Base-by-base conservation (phyloP, 2,888 invertebrate species). In the Laspeyria flexula region DNA sequence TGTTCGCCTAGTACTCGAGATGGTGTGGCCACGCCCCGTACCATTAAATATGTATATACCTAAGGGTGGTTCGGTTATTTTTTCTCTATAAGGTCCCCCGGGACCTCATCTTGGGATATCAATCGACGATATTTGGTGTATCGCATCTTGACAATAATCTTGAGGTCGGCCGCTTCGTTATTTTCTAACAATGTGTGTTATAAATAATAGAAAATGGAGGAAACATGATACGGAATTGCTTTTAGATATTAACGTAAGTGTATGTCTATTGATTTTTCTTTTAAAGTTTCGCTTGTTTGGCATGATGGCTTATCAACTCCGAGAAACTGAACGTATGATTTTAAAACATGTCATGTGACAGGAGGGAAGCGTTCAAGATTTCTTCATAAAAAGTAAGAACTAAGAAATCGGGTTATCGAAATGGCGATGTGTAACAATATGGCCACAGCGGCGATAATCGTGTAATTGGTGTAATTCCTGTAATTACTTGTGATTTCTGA, bases 31-130 rank as follows among this genome's bases (percentile, higher is more conserved):
- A 83, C 86, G 87, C 86, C 86, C 85, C 66, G 68, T 65, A 59
- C 79, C 77, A 83, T 88, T 86, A 86, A 87, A 85, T 87, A 87
- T 87, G 88, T 88, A 88, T 88, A 88, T 85, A 67, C 55, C 58
- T 60, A 63, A 57, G 64, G 68, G 71, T 59, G 61, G 73, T 47
- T 31, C 52, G 71, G 67, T 70, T 73, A 67, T 71, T 71, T 71
- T 72, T 60, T 31, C 50, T 71, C 55, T 71, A 71, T 75, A 61
- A 67, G 64, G 56, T 79, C 87, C 82, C 83, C 1, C 9, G 86
- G 85, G 89, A 79, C 40, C 77, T 78, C 81, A 83, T 82, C 81
- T 63, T 62, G 75, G 72, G 65, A 82, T 86, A 88, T 89, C 90
- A 89, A 89, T 89, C 87, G 88, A 76, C 73, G 69, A 78, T 86